Percentiles rank a stretch among this genome's conserved stretches.
These are phyloP conservation scores for Argopecten irradians DNA, from an alignment of 1,140 invertebrate species.

Conservation along the genomic window DNA sequence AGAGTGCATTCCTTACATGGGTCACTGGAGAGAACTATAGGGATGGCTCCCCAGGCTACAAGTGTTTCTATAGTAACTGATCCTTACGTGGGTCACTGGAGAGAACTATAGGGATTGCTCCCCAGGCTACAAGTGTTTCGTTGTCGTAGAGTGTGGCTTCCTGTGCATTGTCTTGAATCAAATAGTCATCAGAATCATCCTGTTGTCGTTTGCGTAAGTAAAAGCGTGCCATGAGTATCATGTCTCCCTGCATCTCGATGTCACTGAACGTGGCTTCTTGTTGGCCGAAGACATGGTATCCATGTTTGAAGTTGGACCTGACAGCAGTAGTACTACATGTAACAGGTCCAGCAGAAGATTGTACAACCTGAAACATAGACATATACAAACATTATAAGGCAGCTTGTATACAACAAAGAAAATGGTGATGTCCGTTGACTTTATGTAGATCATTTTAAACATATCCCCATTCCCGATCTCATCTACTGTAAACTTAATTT, in stretches of 20 bases:
- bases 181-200: slow-evolving; percentile 51
- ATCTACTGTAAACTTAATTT: too few relatives aligned
- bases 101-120: slow-evolving; percentile 68
- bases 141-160: slow-evolving; percentile 66
- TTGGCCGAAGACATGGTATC: slow-evolving; percentile 75
- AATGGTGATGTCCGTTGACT: not conserved
- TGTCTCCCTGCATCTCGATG: slow-evolving; percentile 70
- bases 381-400: not conserved
- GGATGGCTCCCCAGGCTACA: slow-evolving; percentile 72
- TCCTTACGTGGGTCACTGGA: slow-evolving; percentile 29
- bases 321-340: slow-evolving; percentile 73
- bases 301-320: slow-evolving; percentile 72
- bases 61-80: slow-evolving; percentile 67
- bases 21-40: slow-evolving; percentile 59
- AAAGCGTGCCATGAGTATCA: slow-evolving; percentile 71
- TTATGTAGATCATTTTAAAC: not conserved
- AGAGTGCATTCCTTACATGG: not conserved
- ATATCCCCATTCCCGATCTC: not conserved
- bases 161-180: slow-evolving; percentile 52
- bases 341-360: slow-evolving; percentile 72
- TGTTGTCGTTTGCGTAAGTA: slow-evolving; percentile 62
- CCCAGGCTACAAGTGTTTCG: slow-evolving; percentile 72
- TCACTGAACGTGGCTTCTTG: slow-evolving; percentile 73
- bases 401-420: not conserved
- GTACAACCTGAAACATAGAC: slow-evolving; percentile 69